Base-by-base conservation (phyloP, 2,113 vertebrate species). In the Himantopus leucocephalus region DNA sequence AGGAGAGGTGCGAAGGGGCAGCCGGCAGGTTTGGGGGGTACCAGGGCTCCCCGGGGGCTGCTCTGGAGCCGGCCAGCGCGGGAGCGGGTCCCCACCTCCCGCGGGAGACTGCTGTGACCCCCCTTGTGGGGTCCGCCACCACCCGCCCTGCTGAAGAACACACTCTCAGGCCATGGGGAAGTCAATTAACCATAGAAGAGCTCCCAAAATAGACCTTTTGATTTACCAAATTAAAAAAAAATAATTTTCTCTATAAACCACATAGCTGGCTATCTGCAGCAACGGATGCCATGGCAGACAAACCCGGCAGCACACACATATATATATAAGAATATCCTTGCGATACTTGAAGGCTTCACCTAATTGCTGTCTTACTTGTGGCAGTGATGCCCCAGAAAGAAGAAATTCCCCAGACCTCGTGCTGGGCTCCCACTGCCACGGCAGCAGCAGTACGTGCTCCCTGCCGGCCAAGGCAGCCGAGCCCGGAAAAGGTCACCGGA, bases 371-470 rank as follows among this genome's bases (percentile, higher is more conserved):
- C n/a, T 72, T 6, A 6, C 47, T 67, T 72, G 20, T 35, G 34
- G 35, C 41, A 63, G 3, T 1, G 1, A 34, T 58, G 55, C 55
- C 35, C 85, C 37, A 20, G 37, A 29, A 62, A 47, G 50, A 92
- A 92, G 72, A 62, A 78, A 87, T 43, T 45, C 21, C 16, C 24
- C 56, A 72, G 58, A 12, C 12, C 32, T 74, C 71, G 45, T 43
- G 20, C 47, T 20, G 70, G 63, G 41, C n/a, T 86, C 18, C 68
- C 27, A 77, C 35, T 95, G 55, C 88, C 75, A 66, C 80, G 80
- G 93, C 78, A 88, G 94, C 90, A 74, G 63, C 39, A 39, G 11
- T 17, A 64, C 80, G 29, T 47, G 15, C 50, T 93, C 55, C 80
- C 47, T 59, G 45, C 59, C 73, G 67, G 39, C 62, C 85, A 80